phyloP scores from a whole-genome alignment of 1,140 invertebrate species.

The Ylistrum balloti region DNA sequence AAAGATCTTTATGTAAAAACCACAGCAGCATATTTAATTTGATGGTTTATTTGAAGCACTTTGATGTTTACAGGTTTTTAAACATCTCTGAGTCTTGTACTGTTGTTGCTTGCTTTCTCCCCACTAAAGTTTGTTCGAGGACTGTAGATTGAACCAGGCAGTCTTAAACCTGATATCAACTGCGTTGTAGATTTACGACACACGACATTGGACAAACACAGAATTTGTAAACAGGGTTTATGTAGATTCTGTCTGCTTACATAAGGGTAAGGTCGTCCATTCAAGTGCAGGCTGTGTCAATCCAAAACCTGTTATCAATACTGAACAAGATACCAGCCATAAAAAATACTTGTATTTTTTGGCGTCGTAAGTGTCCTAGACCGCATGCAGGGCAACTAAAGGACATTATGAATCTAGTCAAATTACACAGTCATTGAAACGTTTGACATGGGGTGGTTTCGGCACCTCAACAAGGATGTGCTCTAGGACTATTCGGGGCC shows the following conservation, averaged over 20 bases:
- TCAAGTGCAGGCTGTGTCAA: background rate
- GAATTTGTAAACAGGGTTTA: conserved; percentile 20
- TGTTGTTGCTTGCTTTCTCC: too few relatives aligned
- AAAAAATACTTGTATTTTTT: background rate
- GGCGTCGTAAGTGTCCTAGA: conserved; percentile 3
- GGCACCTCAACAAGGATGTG: background rate
- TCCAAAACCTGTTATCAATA: background rate
- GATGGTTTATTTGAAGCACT: too few relatives aligned
- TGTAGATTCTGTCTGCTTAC: background rate
- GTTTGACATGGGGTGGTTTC: background rate
- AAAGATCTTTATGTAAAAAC: too few relatives aligned
- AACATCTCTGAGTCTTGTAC: too few relatives aligned
- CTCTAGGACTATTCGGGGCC: background rate
- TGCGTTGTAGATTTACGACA: background rate
- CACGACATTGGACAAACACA: conserved; percentile 6
- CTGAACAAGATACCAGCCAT: background rate
- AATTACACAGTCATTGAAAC: conserved; percentile 35
- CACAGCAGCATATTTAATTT: too few relatives aligned
- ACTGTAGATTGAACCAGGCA: background rate
- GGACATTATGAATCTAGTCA: background rate
- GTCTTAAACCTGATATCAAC: background rate
- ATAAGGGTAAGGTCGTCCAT: background rate
- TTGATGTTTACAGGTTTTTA: too few relatives aligned
- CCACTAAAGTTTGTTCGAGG: background rate
- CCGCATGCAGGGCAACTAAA: background rate